Base-by-base conservation (phyloP, 2,113 vertebrate species). In the Scortum barcoo region DNA sequence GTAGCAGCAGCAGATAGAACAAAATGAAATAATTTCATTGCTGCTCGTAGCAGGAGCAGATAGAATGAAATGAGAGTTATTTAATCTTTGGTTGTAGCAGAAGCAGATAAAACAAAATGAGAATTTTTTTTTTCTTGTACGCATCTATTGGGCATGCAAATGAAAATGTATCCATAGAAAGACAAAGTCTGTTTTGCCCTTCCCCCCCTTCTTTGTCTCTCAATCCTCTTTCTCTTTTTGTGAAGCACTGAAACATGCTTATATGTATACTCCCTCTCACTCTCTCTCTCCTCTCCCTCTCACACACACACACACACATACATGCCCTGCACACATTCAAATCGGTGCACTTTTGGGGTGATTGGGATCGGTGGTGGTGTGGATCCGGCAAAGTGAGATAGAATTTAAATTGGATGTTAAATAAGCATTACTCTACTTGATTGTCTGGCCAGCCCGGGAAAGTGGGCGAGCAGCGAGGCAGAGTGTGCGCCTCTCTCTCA, bases 381-480 rank as follows among this genome's bases (percentile, higher is more conserved):
- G 90, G 86, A 92, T 92, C 87, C 63, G 81, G 92, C 86, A 92
- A 92, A 93, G 92, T 92, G 91, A 94, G 90, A 95, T 95, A 94
- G 93, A 95, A 95, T 95, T 95, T 95, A 94, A 95, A 95, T 96
- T 95, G 94, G 94, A 95, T 95, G 95, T 96, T 96, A 95, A 96
- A 95, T 95, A 96, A 95, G 92, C 94, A 95, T 95, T 94, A 95
- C 95, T 93, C 73, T 53, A 53, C 81, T 88, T 94, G 93, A 94
- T 94, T 95, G 94, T 93, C 89, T 94, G 90, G 83, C 86, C 88
- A 71, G 81, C 83, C 77, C 84, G 73, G 74, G 76, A 91, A 89
- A 91, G 90, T 84, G 83, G 88, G 88, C 68, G 85, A 89, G 88
- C 91, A 85, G 85, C 86, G 81, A 93, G 82, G 88, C 89, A 81